Conservation (phyloP, 2,113 vertebrate genomes). For the Scomber japonicus region DNA sequence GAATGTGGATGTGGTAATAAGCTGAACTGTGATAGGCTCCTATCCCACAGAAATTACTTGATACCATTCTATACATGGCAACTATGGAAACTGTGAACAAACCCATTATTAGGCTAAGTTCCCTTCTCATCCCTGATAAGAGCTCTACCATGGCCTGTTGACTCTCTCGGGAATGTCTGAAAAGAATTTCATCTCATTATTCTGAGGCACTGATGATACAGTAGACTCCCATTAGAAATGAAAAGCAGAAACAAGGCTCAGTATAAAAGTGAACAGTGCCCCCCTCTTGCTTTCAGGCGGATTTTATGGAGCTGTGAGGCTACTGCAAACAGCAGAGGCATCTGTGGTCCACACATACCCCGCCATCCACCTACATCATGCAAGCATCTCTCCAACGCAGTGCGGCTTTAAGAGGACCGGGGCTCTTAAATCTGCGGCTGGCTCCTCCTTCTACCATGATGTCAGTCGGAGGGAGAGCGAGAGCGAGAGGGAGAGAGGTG, state of each 20-base stretch:
- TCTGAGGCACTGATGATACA: slow-evolving; percentile 46
- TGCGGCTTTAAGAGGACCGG: slow-evolving; percentile 86
- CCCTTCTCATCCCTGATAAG: slow-evolving; percentile 15
- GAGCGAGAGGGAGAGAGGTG: slow-evolving; percentile 82
- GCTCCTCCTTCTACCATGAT: slow-evolving; percentile 83
- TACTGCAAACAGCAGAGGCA: slow-evolving; percentile 57
- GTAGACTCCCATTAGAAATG: slow-evolving; percentile 24
- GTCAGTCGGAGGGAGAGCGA: slow-evolving; percentile 82
- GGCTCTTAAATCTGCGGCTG: slow-evolving; percentile 78
- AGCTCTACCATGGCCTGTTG: slow-evolving; percentile 35
- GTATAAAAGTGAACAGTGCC: slow-evolving; percentile 86
- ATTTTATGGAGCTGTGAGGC: slow-evolving; percentile 51
- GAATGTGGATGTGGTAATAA: background rate
- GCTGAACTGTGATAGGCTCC: background rate
- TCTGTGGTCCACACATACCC: slow-evolving; percentile 48
- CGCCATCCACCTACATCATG: slow-evolving; percentile 57
- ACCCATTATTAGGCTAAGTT: slow-evolving; percentile 32
- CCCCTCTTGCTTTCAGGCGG: slow-evolving; percentile 80
- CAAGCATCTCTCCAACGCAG: slow-evolving; percentile 79
- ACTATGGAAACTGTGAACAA: slow-evolving; percentile 26
- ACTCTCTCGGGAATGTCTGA: slow-evolving; percentile 43
- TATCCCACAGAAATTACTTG: background rate
- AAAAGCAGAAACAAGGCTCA: slow-evolving; percentile 44
- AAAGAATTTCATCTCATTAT: slow-evolving; percentile 38
- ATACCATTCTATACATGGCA: slow-evolving; percentile 8